Conservation (phyloP, 2,113 vertebrate species). For the Chaenocephalus aceratus region DNA sequence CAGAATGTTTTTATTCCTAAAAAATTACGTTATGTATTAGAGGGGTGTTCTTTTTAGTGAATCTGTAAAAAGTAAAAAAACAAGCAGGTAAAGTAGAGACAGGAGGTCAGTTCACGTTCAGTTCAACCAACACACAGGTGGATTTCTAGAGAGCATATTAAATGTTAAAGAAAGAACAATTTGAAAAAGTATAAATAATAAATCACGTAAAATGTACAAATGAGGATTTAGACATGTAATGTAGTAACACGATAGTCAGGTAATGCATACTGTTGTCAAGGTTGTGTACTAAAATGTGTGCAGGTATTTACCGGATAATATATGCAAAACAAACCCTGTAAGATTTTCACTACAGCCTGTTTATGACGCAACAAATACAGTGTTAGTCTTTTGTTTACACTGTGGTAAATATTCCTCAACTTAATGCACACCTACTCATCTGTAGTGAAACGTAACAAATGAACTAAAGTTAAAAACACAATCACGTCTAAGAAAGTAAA, state of each 20-base stretch:
- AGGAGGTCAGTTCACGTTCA: neutral
- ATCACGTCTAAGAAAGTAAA: neutral
- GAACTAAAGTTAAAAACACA: neutral
- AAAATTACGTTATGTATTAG: neutral
- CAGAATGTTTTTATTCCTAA: neutral
- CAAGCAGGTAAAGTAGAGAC: neutral
- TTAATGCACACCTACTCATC: neutral
- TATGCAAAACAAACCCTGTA: neutral
- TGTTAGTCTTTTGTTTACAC: neutral
- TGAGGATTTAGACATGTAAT: no score
- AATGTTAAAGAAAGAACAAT: neutral
- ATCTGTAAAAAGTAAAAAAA: neutral
- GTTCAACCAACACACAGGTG: neutral
- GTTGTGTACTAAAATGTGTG: neutral
- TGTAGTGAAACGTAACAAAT: neutral
- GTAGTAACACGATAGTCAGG: no score
- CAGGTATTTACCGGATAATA: neutral
- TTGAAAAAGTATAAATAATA: no score
- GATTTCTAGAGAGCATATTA: neutral
- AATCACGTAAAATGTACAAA: neutral
- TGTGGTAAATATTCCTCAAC: neutral
- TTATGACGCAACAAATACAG: neutral
- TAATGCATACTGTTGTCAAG: no score
- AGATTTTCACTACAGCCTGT: neutral
- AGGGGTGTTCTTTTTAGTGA: neutral